Evolutionary conservation across 2,797 vertebrate genomes (phyloP).

Genomic region (Neopelma chrysocephalum): DNA sequence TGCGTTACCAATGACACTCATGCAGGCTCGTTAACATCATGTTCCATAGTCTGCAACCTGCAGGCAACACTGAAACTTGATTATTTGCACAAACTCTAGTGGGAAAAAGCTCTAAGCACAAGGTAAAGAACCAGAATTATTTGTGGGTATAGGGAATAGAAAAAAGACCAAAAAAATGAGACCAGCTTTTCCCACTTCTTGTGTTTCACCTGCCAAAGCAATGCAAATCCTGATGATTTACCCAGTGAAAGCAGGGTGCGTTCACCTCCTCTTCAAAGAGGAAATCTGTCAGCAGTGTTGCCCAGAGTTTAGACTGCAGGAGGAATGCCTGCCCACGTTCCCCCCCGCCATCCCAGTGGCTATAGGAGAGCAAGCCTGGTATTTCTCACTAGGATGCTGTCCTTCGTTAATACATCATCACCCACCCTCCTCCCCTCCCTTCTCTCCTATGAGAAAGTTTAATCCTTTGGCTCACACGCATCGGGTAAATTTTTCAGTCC

Average conservation of each 20-base stretch:
- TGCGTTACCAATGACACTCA: neutral
- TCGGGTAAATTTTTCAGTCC: conserved; percentile 47
- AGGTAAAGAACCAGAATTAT: neutral
- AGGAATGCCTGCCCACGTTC: neutral
- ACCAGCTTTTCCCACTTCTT: neutral
- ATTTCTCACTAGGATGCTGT: conserved; percentile 28
- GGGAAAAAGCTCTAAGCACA: neutral
- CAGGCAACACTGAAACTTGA: neutral
- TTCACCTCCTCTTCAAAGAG: neutral
- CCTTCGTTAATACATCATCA: neutral
- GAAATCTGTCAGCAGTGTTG: neutral
- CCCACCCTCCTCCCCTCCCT: neutral
- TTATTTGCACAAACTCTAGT: neutral
- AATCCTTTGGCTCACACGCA: conserved; percentile 25
- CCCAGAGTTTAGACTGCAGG: neutral
- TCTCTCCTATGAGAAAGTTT: conserved; percentile 26
- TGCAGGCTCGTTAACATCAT: neutral
- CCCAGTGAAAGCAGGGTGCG: neutral
- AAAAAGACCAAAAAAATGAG: neutral
- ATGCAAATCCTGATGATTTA: neutral
- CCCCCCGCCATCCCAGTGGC: neutral
- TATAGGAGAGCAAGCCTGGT: neutral
- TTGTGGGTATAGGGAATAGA: neutral
- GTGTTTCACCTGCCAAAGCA: neutral
- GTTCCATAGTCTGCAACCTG: neutral